Evolutionary conservation across 2,113 vertebrate species (phyloP).

Genomic region (Dissostichus mawsoni): DNA sequence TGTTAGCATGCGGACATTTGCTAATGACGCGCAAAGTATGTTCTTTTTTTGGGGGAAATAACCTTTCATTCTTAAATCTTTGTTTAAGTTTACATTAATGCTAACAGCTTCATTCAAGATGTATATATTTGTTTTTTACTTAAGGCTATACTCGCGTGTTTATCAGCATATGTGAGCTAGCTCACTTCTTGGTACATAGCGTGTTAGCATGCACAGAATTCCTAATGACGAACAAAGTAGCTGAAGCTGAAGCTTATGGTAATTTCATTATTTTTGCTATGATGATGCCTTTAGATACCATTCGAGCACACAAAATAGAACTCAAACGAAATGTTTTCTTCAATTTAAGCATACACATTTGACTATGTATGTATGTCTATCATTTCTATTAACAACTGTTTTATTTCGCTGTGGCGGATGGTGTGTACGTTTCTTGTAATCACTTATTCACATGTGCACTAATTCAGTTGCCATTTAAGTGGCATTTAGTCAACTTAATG

Average conservation of each 20-base stretch:
- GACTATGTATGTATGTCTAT: not conserved
- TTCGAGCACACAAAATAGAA: not conserved
- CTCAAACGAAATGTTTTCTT: no score
- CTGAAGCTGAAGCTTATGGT: not conserved
- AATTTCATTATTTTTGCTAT: not conserved
- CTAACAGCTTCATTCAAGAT: not conserved
- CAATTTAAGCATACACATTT: not conserved
- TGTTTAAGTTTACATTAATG: not conserved
- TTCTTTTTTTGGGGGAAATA: not conserved
- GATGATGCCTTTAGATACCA: not conserved
- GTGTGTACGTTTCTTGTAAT: not conserved
- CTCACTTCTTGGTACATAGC: not conserved
- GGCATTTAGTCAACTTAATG: conserved; percentile 8
- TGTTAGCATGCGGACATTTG: no score
- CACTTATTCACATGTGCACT: not conserved
- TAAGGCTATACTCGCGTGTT: no score
- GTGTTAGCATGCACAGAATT: not conserved
- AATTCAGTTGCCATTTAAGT: conserved; percentile 23
- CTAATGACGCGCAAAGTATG: not conserved
- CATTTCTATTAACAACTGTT: not conserved
- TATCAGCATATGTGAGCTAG: not conserved
- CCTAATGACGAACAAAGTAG: not conserved
- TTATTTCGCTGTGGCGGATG: not conserved
- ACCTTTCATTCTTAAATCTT: not conserved
- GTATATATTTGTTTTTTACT: no score